Evolutionary conservation across 2,113 vertebrate genomes (phyloP).

Genomic region (Cyphomyrus plagiostoma): DNA sequence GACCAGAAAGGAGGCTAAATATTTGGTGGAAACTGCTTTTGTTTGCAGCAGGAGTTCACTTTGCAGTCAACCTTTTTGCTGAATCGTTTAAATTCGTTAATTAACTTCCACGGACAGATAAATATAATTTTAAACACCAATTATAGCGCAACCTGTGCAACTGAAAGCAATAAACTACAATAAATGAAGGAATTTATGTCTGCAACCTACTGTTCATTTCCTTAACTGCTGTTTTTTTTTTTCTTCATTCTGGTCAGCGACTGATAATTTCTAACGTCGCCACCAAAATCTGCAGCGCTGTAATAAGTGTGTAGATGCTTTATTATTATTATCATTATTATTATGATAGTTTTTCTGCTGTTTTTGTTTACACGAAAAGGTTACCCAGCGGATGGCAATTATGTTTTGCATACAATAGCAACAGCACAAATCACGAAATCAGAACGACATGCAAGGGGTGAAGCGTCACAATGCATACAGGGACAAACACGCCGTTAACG

Average conservation of each 20-base stretch:
- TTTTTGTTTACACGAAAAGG: not conserved
- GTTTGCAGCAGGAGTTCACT: not conserved
- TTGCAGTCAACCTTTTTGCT: not conserved
- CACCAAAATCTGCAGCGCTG: not conserved
- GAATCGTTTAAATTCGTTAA: not conserved
- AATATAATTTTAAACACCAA: slow-evolving; percentile 14
- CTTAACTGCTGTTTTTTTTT: slow-evolving; percentile 7
- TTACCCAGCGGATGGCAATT: not conserved
- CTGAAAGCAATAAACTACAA: not conserved
- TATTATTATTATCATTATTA: not conserved
- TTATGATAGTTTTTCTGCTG: not conserved
- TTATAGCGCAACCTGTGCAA: not conserved
- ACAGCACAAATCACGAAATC: not conserved
- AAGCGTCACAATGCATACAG: not conserved
- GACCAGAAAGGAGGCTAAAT: not conserved
- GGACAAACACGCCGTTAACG: not conserved
- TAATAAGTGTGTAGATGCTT: not conserved
- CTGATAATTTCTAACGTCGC: not conserved
- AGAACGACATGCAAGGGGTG: not conserved
- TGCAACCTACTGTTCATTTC: not conserved
- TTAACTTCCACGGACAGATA: not conserved
- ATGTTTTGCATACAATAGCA: not conserved
- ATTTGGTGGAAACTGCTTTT: not conserved
- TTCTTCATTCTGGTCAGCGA: not conserved
- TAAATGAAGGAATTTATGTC: slow-evolving; percentile 1